Percentiles rank a stretch among this genome's conserved stretches.
Evolutionary conservation across 2,888 invertebrate species (phyloP).

Genomic region (Macrosiphum euphorbiae): DNA sequence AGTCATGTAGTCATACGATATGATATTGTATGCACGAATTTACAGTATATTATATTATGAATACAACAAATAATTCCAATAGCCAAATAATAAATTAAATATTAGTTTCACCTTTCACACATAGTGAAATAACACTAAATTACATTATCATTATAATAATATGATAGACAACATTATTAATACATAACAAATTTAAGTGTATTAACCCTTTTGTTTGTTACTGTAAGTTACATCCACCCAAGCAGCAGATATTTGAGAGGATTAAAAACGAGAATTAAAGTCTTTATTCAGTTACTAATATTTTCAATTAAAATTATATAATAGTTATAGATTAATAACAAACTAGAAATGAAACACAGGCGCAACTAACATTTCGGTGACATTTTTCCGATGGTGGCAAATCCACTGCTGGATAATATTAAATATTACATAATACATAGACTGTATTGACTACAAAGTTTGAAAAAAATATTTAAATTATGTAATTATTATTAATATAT

Average conservation of each 20-base stretch:
- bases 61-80: not conserved
- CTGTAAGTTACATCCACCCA: not conserved
- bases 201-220: not conserved
- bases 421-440: not conserved
- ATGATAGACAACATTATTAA: not conserved
- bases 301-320: not conserved
- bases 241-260: not conserved
- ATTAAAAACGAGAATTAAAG: not conserved
- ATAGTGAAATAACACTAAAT: not conserved
- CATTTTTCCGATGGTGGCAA: not conserved
- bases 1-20: no score
- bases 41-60: not conserved
- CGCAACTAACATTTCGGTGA: not conserved
- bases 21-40: not conserved
- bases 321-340: not conserved
- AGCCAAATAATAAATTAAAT: not conserved
- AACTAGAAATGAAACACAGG: not conserved
- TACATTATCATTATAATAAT: not conserved
- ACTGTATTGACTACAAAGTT: not conserved
- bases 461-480: not conserved
- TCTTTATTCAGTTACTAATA: not conserved
- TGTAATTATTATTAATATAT: not conserved
- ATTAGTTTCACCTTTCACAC: not conserved
- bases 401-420: not conserved
- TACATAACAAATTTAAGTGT: not conserved